These are phyloP conservation scores for Harpalus rubripes DNA, from an alignment of 2,888 invertebrate species.

Conservation along the genomic window DNA sequence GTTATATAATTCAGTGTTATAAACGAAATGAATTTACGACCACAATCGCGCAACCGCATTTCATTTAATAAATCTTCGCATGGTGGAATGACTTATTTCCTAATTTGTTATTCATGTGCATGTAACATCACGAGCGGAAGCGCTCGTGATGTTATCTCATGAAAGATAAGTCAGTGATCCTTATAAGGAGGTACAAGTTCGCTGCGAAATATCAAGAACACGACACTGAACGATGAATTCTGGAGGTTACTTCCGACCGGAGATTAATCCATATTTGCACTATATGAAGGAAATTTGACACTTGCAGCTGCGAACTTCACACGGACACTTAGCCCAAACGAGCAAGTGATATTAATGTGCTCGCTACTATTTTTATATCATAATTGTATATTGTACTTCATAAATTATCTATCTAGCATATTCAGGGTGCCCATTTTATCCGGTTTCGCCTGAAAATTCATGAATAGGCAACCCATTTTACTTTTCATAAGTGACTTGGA, in stretches of 20 bases:
- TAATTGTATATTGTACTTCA: not conserved
- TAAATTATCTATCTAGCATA: too few species aligned
- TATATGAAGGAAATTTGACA: not conserved
- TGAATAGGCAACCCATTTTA: too few species aligned
- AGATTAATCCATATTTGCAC: conserved; percentile 13
- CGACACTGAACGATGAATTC: too few species aligned
- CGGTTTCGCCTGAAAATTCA: too few species aligned
- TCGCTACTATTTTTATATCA: not conserved
- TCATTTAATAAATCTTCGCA: too few species aligned
- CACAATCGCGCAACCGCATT: too few species aligned
- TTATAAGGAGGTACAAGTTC: conserved; percentile 13
- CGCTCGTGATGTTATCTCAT: not conserved
- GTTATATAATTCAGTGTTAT: too few species aligned
- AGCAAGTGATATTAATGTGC: conserved; percentile 6
- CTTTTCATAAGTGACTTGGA: too few species aligned
- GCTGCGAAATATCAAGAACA: conserved; percentile 23
- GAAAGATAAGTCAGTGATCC: not conserved
- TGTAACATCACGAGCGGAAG: not conserved
- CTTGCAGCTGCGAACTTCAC: not conserved
- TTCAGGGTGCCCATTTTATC: too few species aligned
- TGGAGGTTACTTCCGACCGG: conserved; percentile 15
- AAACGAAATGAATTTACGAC: too few species aligned
- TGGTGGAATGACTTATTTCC: too few species aligned
- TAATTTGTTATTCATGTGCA: too few species aligned
- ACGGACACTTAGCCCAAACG: not conserved